Conservation (phyloP, 2,113 vertebrate species). For the Boulengeromyrus knoepffleri region DNA sequence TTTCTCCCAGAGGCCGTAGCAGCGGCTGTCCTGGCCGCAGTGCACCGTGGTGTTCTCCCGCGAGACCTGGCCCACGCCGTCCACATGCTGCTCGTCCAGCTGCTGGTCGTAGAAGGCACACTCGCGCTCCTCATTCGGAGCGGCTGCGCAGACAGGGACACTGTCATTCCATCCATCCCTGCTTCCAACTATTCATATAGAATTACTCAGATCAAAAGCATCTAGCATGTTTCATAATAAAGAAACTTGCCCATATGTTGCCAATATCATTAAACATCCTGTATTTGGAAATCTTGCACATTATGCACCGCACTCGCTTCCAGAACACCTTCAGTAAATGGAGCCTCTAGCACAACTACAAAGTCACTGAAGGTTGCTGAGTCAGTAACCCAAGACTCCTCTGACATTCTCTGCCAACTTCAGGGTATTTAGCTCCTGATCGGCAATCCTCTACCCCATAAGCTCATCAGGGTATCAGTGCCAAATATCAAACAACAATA, state of each 20-base stretch:
- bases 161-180: not conserved
- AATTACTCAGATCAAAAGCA: not conserved
- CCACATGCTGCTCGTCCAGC: constrained; percentile 75
- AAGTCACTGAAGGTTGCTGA: not conserved
- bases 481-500: not conserved
- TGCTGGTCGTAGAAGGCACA: constrained; percentile 93
- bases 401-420: not conserved
- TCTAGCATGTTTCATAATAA: not conserved
- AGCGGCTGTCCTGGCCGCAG: constrained; percentile 83
- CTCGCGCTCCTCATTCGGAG: constrained; percentile 79
- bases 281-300: not conserved
- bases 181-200: constrained; percentile 29
- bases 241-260: not conserved
- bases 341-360: not conserved
- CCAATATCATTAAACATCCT: not conserved
- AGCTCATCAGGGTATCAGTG: not conserved
- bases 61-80: constrained; percentile 74
- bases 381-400: not conserved
- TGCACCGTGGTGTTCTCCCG: constrained; percentile 87
- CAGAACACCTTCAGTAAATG: not conserved
- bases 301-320: not conserved
- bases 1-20: constrained; percentile 96
- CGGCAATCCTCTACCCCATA: not conserved
- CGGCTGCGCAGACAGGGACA: constrained; percentile 55
- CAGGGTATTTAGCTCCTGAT: not conserved